Conservation (phyloP, 2,113 vertebrate species). For the Paradoxurus hermaphroditus region DNA sequence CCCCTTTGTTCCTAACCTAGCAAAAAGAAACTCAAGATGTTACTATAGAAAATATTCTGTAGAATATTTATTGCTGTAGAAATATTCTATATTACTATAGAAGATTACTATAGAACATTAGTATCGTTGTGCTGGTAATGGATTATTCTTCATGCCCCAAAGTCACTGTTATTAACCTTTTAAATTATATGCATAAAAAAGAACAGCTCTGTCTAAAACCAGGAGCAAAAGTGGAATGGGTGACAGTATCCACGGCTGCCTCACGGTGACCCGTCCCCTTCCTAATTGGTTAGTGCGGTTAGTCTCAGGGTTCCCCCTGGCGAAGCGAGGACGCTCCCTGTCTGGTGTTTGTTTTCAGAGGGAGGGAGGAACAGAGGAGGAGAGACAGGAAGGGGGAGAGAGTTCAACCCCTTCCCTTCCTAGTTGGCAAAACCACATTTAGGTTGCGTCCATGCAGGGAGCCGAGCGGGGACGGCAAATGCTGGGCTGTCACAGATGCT, state of each 20-base stretch:
- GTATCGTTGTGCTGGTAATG: neutral
- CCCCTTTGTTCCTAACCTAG: neutral
- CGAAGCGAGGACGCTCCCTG: too few species aligned
- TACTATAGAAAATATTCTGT: too few species aligned
- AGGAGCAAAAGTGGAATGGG: too few species aligned
- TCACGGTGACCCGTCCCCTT: too few species aligned
- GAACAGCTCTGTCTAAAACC: neutral
- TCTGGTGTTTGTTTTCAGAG: neutral
- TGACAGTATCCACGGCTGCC: fast-evolving
- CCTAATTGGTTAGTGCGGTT: too few species aligned
- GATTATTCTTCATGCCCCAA: neutral
- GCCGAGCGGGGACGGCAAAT: neutral
- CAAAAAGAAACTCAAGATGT: too few species aligned
- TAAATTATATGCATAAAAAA: neutral
- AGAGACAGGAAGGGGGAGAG: neutral
- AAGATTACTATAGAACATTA: too few species aligned
- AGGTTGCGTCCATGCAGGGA: neutral
- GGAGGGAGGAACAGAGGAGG: too few species aligned
- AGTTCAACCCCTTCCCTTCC: neutral
- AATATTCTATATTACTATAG: too few species aligned
- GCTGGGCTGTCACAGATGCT: neutral
- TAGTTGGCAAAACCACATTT: too few species aligned
- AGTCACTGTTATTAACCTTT: neutral
- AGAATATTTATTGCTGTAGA: too few species aligned
- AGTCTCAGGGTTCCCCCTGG: neutral